Percentiles rank a stretch among this genome's conserved stretches.
phyloP scores from a whole-genome alignment of 1,140 invertebrate genomes.

The Eriocheir sinensis region DNA sequence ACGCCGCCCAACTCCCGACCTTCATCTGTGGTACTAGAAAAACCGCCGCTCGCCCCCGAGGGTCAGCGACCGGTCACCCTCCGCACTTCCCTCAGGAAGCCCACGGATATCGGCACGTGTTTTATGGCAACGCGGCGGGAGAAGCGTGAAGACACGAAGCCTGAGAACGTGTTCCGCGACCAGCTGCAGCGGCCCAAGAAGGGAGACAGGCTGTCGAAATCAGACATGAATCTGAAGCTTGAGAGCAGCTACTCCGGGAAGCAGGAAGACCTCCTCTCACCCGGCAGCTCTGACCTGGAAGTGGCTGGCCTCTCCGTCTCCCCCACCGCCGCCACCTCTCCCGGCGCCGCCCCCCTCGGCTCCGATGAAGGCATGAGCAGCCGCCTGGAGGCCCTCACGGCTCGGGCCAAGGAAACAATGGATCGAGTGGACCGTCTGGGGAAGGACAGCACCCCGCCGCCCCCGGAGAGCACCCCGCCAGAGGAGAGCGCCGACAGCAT shows the following conservation, averaged over 20 bases:
- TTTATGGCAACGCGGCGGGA: conserved; percentile 76
- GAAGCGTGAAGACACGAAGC: conserved; percentile 68
- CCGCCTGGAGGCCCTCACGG: conserved; percentile 85
- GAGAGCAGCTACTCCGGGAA: conserved; percentile 54
- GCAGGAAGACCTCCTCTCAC: conserved; percentile 27
- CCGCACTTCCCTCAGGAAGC: conserved; percentile 75
- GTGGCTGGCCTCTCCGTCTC: conserved; percentile 6
- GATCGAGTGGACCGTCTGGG: conserved; percentile 84
- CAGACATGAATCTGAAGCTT: conserved; percentile 74
- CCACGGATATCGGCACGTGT: conserved; percentile 74
- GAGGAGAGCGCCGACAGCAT: conserved; percentile 71
- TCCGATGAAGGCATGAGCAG: conserved; percentile 59
- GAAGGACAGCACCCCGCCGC: conserved; percentile 57
- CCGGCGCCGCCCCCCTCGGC: background rate
- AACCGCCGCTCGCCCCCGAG: conserved; percentile 64
- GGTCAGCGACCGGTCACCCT: conserved; percentile 67
- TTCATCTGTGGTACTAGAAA: conserved; percentile 67
- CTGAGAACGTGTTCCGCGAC: conserved; percentile 67
- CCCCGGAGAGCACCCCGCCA: conserved; percentile 61
- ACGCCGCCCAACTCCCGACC: conserved; percentile 67
- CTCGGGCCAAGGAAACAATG: conserved; percentile 86
- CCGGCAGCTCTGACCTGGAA: conserved; percentile 50
- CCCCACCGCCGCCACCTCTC: background rate
- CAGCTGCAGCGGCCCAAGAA: conserved; percentile 67
- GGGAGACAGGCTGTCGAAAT: conserved; percentile 70